Evolutionary conservation across 2,113 vertebrate genomes (phyloP), one percentile per base, ranked within the genome.

Genomic region (Elachura formosa): DNA sequence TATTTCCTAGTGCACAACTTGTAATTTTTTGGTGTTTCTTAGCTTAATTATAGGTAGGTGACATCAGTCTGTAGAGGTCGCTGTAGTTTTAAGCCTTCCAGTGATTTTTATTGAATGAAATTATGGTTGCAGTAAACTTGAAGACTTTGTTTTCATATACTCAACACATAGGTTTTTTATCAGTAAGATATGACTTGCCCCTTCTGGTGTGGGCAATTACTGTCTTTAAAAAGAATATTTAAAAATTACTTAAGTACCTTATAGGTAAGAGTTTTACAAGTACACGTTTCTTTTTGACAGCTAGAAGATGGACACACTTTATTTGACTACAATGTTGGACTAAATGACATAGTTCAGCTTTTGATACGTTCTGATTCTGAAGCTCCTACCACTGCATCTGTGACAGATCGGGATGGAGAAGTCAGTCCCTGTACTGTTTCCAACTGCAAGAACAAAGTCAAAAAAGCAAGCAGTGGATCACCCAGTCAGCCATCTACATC

Each of bases 261-360:
- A 75, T n/a, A 29, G 18, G 14, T 36, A 29, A 29, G 49, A 73
- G 29, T 62, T 89, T 94, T 83, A 91, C 38, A 93, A 77, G 18
- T 84, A 15, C 69, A 24, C 24, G 4, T 90, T 96, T 97, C 82
- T 96, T 94, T 97, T 97, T 95, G 61, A 82, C 95, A 99, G 99
- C 98, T 99, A 98, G 99, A 99, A 98, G 99, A 99, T 98, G 99
- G 99, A 94, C 99, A 99, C 95, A 99, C 99, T 51, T 98, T 99
- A 90, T 99, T 99, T 97, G 99, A 99, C 97, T 99, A 99, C 96
- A 98, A 99, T 92, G 99, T 99, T 94, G 99, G 99, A 94, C 98
- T 99, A 92, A 99, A 99, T 90, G 99, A 99, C 97, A 99, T 99
- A 93, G 98, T 99, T 96, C 99, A 99, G 97, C 98, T 99, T 93